Conservation (phyloP, 2,113 vertebrate genomes). For the Symphodus melops region DNA sequence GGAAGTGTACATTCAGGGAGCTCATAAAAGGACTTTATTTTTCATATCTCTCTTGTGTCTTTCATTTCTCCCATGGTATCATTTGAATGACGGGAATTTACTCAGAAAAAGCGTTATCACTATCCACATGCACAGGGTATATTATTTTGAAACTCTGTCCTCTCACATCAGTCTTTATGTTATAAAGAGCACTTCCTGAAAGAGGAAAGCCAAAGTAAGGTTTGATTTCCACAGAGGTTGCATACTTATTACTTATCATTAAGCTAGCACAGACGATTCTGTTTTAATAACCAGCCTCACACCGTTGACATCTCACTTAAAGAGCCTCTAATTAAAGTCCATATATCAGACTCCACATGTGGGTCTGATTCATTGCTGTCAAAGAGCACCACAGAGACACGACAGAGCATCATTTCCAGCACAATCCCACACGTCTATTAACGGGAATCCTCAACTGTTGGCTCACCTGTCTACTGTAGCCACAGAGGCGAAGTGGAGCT, state of each 20-base stretch:
- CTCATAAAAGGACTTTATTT: constrained; percentile 21
- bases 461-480: constrained; percentile 36
- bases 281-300: constrained; percentile 50
- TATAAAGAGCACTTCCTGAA: not conserved
- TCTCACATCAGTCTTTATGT: not conserved
- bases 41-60: constrained; percentile 2
- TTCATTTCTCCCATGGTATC: not conserved
- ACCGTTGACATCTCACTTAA: constrained; percentile 50
- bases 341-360: constrained; percentile 60
- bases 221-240: constrained; percentile 54
- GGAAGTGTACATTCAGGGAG: constrained; percentile 30
- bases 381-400: constrained; percentile 1
- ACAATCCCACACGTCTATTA: constrained; percentile 21
- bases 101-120: not conserved
- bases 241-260: constrained; percentile 53
- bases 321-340: constrained; percentile 66
- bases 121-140: not conserved
- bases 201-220: constrained; percentile 7
- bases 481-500: not conserved
- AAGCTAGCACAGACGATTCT: constrained; percentile 30
- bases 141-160: not conserved
- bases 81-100: not conserved
- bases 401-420: not conserved
- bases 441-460: constrained; percentile 30
- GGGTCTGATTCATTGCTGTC: constrained; percentile 45